Conservation (phyloP, 92 coral and sea anemone species). For the Phenganax marumi region DNA sequence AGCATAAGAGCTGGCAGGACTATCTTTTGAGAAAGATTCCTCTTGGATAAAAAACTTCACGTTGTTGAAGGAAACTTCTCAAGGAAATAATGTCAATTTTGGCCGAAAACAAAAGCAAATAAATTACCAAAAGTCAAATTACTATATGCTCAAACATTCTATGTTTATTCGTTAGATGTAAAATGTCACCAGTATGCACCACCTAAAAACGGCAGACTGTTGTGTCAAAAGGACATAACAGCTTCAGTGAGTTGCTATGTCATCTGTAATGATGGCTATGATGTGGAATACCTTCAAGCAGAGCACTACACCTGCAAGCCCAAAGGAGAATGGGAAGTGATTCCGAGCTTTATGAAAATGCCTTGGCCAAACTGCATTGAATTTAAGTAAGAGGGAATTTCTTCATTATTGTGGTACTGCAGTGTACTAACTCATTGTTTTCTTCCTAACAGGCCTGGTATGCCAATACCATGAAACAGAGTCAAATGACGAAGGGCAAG, state of each 20-base stretch:
- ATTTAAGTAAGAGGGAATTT: slow-evolving; percentile 52
- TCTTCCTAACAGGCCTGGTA: slow-evolving; percentile 14
- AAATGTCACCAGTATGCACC: slow-evolving; percentile 50
- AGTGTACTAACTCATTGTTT: neutral
- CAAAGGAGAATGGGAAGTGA: slow-evolving; percentile 67
- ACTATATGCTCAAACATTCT: neutral
- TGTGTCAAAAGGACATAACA: slow-evolving; percentile 35
- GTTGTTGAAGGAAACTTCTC: too few relatives aligned
- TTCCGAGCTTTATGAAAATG: slow-evolving; percentile 43
- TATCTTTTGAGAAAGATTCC: too few relatives aligned
- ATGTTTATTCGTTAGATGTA: slow-evolving; percentile 38
- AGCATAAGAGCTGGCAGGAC: too few relatives aligned
- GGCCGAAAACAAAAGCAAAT: neutral
- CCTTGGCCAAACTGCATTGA: slow-evolving; percentile 69
- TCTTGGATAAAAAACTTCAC: too few relatives aligned
- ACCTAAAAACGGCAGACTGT: slow-evolving; percentile 55
- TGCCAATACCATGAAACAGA: slow-evolving; percentile 26
- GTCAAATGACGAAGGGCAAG: slow-evolving; percentile 7
- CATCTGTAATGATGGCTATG: slow-evolving; percentile 64
- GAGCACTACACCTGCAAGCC: slow-evolving; percentile 60
- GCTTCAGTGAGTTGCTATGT: slow-evolving; percentile 54
- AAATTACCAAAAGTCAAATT: neutral
- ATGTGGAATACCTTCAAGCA: slow-evolving; percentile 65
- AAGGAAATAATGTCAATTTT: neutral
- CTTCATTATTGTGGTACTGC: slow-evolving; percentile 1